Evolutionary conservation across 2,888 invertebrate species (phyloP).

Genomic region (Deilephila elpenor): DNA sequence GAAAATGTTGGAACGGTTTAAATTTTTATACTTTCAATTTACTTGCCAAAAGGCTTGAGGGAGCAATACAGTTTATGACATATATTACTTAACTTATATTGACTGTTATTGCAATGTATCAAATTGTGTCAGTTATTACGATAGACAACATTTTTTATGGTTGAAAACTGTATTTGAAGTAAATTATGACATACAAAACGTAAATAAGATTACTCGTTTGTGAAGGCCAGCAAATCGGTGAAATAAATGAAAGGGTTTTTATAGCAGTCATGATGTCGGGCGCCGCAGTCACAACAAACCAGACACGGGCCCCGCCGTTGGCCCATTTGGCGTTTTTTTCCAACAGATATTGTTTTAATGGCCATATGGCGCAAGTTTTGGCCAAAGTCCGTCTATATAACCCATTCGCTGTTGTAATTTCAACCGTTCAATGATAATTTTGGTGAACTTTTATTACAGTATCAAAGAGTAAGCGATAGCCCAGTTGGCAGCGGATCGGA

Average conservation of each 20-base stretch:
- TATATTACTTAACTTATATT: too few relatives aligned
- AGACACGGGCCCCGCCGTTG: slow-evolving; percentile 13
- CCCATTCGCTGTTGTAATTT: slow-evolving; percentile 3
- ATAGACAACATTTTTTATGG: too few relatives aligned
- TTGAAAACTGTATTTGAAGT: not conserved
- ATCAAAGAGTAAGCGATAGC: too few relatives aligned
- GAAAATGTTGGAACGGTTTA: too few relatives aligned
- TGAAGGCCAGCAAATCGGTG: slow-evolving; percentile 4
- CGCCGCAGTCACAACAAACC: slow-evolving; percentile 24
- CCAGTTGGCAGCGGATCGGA: too few relatives aligned
- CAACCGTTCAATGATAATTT: not conserved
- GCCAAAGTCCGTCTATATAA: not conserved
- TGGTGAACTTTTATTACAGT: not conserved
- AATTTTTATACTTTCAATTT: too few relatives aligned
- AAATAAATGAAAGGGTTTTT: slow-evolving; percentile 21
- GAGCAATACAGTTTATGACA: too few relatives aligned
- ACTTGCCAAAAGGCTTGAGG: too few relatives aligned
- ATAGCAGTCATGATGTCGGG: slow-evolving; percentile 20
- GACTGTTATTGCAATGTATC: too few relatives aligned
- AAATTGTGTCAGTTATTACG: too few relatives aligned
- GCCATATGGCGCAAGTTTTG: slow-evolving; percentile 21
- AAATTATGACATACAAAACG: not conserved
- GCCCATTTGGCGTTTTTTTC: slow-evolving; percentile 15
- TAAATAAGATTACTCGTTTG: not conserved
- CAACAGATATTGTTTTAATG: slow-evolving; percentile 20